phyloP scores from a whole-genome alignment of 2,113 vertebrate species.

The Pampusana beccarii region DNA sequence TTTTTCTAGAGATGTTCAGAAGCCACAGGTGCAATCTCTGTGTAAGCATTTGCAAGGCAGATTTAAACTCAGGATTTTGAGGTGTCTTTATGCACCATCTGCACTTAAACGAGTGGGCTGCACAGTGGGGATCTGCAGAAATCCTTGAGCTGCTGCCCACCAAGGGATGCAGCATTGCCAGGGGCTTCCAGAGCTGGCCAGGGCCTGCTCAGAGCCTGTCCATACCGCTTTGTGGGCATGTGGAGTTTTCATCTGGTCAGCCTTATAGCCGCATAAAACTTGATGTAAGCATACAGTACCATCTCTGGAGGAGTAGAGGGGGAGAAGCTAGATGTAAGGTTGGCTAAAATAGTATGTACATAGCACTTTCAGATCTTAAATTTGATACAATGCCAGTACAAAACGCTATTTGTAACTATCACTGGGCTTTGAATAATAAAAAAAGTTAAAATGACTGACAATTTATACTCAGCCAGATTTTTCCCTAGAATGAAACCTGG shows the following conservation, averaged over 20 bases:
- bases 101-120: neutral
- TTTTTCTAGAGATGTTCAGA: constrained; percentile 42
- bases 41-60: constrained; percentile 31
- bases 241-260: neutral
- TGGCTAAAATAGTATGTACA: neutral
- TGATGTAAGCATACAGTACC: neutral
- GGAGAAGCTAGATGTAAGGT: neutral
- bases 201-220: neutral
- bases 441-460: neutral
- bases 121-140: neutral
- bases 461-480: neutral
- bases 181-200: neutral
- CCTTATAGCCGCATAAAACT: neutral
- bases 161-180: neutral
- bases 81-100: neutral
- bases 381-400: neutral
- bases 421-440: neutral
- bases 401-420: neutral
- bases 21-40: constrained; percentile 34
- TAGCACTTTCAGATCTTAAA: neutral
- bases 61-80: constrained; percentile 34
- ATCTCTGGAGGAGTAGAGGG: neutral
- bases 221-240: neutral
- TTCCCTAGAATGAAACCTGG: neutral
- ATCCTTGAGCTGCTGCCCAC: neutral